A percentile compares a stretch with the other conserved stretches of the same genome.
Conservation (phyloP, 2,797 vertebrate species). For the Coracias cyanogaster region DNA sequence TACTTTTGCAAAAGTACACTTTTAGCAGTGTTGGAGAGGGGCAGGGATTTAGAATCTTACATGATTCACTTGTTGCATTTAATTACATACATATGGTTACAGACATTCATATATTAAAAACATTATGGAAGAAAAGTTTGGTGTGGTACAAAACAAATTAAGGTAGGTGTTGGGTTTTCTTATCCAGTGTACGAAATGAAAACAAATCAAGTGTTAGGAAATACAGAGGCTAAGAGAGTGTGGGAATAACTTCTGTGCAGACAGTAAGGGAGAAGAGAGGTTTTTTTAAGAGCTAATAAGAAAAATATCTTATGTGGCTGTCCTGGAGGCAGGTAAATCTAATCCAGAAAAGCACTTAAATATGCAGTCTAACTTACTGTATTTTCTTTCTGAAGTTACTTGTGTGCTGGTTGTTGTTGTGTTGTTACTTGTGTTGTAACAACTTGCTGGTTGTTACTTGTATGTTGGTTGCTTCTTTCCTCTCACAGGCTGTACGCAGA, state of each 20-base stretch:
- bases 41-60: background rate
- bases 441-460: too few relatives aligned
- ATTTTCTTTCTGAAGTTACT: background rate
- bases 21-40: accelerated
- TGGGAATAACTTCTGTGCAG: background rate
- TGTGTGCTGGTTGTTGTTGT: background rate
- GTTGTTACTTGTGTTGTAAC: too few relatives aligned
- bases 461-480: background rate
- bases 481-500: background rate
- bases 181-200: background rate
- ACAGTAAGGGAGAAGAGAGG: background rate
- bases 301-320: background rate
- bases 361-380: background rate
- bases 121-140: background rate
- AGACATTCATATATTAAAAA: background rate
- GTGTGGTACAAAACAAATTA: background rate
- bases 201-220: background rate
- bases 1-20: background rate
- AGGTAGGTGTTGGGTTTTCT: background rate
- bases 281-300: background rate
- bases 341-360: background rate
- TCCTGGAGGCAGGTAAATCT: background rate
- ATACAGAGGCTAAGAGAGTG: background rate
- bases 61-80: background rate
- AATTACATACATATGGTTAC: accelerated